phyloP scores from a whole-genome alignment of 2,797 vertebrate species.

The Fistularia commersonii region DNA sequence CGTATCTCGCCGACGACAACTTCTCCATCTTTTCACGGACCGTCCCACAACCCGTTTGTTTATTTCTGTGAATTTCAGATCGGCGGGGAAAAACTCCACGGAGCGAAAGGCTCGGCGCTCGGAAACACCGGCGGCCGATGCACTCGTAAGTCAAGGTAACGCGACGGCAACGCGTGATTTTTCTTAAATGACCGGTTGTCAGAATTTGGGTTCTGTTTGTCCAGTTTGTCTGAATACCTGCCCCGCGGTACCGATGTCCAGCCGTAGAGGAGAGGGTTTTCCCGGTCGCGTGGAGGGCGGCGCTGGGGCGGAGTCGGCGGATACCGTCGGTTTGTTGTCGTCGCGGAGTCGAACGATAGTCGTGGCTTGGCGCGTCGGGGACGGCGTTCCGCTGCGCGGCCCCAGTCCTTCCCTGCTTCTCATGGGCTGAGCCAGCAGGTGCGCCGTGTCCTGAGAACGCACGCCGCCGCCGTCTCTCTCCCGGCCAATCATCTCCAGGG shows the following conservation, averaged over 20 bases:
- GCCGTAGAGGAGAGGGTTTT: conserved; percentile 55
- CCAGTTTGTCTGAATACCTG: conserved; percentile 53
- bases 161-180: too few species aligned
- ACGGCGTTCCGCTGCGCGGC: conserved; percentile 45
- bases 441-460: conserved; percentile 48
- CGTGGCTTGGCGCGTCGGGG: conserved; percentile 24
- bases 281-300: conserved; percentile 37
- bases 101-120: too few species aligned
- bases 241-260: conserved; percentile 58
- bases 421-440: conserved; percentile 38
- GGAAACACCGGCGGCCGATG: too few species aligned
- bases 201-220: too few species aligned
- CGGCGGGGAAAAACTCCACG: too few species aligned
- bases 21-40: too few species aligned
- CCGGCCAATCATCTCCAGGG: conserved; percentile 71
- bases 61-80: too few species aligned
- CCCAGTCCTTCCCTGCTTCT: conserved; percentile 14
- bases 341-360: conserved; percentile 21
- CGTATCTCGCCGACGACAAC: too few species aligned
- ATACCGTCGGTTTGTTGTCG: conserved; percentile 5
- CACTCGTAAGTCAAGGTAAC: too few species aligned
- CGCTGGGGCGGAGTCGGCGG: conserved; percentile 20
- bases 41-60: too few species aligned
- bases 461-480: conserved; percentile 23
- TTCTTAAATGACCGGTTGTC: too few species aligned